Evolutionary conservation across 1,140 invertebrate genomes (phyloP).

Genomic region (Saccostrea echinata): DNA sequence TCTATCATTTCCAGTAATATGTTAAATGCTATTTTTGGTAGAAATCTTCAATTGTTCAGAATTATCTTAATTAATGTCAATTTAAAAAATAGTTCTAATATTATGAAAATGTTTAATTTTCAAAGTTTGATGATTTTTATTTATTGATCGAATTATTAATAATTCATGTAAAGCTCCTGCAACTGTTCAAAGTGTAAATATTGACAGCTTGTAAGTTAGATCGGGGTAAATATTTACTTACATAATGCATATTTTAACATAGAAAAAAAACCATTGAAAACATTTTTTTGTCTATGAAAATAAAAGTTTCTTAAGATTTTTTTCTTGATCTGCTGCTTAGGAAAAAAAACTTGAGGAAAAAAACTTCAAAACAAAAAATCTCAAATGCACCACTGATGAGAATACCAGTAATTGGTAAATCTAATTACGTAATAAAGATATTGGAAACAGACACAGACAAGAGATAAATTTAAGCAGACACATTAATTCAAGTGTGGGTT

Average conservation of each 20-base stretch:
- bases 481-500: slow-evolving; percentile 24
- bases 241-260: neutral
- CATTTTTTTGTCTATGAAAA: neutral
- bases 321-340: neutral
- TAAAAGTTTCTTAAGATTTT: neutral
- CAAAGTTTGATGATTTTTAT: neutral
- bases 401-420: slow-evolving; percentile 22
- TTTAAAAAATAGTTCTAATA: too few species aligned
- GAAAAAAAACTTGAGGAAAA: neutral
- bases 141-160: neutral
- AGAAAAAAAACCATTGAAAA: neutral
- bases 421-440: slow-evolving; percentile 30
- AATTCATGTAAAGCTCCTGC: neutral
- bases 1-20: too few species aligned
- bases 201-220: neutral
- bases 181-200: neutral
- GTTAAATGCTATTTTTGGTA: too few species aligned
- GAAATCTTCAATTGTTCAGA: too few species aligned
- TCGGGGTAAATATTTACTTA: neutral
- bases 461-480: slow-evolving; percentile 32
- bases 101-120: neutral
- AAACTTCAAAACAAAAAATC: neutral
- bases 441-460: slow-evolving; percentile 21
- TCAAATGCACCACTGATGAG: neutral
- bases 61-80: too few species aligned